A percentile compares a stretch with the other conserved stretches of the same genome.
These are phyloP conservation scores for Synergus laeviventris DNA, from an alignment of 2,888 invertebrate genomes.

Conservation along the genomic window DNA sequence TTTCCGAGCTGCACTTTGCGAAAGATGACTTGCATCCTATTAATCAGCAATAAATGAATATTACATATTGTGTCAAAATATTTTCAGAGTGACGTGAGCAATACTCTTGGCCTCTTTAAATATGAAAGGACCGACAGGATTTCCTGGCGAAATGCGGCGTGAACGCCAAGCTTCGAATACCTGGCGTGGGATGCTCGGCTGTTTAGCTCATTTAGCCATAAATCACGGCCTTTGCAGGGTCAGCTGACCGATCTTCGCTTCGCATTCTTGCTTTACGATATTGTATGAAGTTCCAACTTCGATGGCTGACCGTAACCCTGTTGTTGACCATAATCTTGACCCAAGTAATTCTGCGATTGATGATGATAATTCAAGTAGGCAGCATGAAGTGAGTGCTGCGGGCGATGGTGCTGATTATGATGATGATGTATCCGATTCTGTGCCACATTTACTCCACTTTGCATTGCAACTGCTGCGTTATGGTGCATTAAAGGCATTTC, in stretches of 20 bases:
- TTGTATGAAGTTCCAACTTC: conserved; percentile 62
- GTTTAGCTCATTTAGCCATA: conserved; percentile 66
- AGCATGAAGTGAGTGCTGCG: conserved; percentile 57
- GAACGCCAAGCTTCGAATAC: conserved; percentile 59
- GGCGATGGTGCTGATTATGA: conserved; percentile 54
- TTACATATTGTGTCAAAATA: conserved; percentile 68
- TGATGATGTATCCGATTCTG: conserved; percentile 42
- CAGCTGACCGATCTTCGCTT: conserved; percentile 67
- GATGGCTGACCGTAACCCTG: conserved; percentile 56
- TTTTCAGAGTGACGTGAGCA: conserved; percentile 63
- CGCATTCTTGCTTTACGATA: conserved; percentile 60
- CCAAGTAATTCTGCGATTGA: conserved; percentile 57
- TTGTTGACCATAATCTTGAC: conserved; percentile 49
- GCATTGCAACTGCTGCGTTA: not conserved
- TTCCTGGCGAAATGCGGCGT: conserved; percentile 56
- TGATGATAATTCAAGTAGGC: conserved; percentile 58
- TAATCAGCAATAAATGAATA: conserved; percentile 50
- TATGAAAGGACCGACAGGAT: conserved; percentile 44
- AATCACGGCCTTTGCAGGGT: conserved; percentile 69
- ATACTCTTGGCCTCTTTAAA: conserved; percentile 45
- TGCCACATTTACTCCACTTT: conserved; percentile 20
- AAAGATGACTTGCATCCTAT: not conserved
- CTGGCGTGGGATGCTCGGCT: conserved; percentile 66
- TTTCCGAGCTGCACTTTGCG: conserved; percentile 2
- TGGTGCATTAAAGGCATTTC: conserved; percentile 36